Percentiles rank a stretch among this genome's conserved stretches.
Evolutionary conservation across 1,140 invertebrate genomes (phyloP).

Genomic region (Babylonia areolata): DNA sequence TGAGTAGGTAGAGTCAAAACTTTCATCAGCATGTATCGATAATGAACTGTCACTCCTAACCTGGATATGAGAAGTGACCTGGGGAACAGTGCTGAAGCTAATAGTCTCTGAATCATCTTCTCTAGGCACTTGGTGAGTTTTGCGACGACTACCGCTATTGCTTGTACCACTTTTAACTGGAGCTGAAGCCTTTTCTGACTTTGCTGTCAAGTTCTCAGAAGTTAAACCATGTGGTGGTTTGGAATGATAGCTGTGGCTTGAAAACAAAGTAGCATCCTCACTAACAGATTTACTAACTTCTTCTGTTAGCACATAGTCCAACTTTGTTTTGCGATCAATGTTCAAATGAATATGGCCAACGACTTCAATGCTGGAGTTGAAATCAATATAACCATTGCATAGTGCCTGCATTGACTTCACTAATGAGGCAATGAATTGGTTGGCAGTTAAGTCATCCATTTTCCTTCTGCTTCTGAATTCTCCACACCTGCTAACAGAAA

Average conservation of each 20-base stretch:
- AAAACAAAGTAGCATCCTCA: conserved; percentile 32
- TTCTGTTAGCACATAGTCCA: conserved; percentile 45
- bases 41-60: not conserved
- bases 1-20: not conserved
- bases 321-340: conserved; percentile 36
- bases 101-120: conserved; percentile 11
- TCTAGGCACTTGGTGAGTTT: conserved; percentile 30
- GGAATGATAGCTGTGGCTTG: conserved; percentile 40
- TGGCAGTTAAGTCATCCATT: conserved; percentile 48
- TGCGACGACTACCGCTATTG: not conserved
- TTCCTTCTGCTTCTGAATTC: not conserved
- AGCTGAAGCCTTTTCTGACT: not conserved
- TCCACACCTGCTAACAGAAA: not conserved
- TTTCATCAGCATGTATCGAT: not conserved
- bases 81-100: not conserved
- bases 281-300: conserved; percentile 35
- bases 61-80: not conserved
- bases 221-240: conserved; percentile 21
- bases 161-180: not conserved
- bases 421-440: conserved; percentile 36
- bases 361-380: conserved; percentile 41
- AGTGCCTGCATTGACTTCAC: conserved; percentile 40
- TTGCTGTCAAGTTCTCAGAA: not conserved
- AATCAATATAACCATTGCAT: conserved; percentile 44
- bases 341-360: conserved; percentile 44